Percentiles rank a stretch among this genome's conserved stretches.
Evolutionary conservation across 2,888 invertebrate genomes (phyloP).

Genomic region (Lacanobia oleracea): DNA sequence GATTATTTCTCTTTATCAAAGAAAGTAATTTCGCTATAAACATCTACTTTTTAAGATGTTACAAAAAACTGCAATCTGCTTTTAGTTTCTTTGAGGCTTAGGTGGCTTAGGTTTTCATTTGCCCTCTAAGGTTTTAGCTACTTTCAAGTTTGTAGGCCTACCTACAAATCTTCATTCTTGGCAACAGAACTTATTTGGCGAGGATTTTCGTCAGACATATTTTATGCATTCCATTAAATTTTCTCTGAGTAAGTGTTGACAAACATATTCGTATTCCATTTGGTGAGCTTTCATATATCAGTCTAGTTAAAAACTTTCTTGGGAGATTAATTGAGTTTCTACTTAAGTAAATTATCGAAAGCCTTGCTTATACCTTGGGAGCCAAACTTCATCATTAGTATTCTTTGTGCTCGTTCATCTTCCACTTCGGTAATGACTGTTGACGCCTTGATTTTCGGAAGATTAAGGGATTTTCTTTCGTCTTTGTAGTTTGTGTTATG

Average conservation of each 20-base stretch:
- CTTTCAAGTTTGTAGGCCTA: conserved; percentile 32
- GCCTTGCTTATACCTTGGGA: conserved; percentile 5
- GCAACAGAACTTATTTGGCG: conserved; percentile 35
- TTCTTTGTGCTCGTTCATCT: conserved; percentile 41
- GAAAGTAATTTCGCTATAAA: neutral
- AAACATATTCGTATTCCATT: conserved; percentile 17
- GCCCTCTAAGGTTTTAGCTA: conserved; percentile 2
- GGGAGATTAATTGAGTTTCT: conserved; percentile 35
- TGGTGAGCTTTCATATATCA: conserved; percentile 5
- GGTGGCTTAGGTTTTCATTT: conserved; percentile 40
- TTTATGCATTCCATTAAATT: conserved; percentile 23
- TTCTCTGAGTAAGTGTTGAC: conserved; percentile 3
- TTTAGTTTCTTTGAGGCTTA: conserved; percentile 30
- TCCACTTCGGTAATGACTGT: conserved; percentile 49
- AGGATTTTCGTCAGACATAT: conserved; percentile 7
- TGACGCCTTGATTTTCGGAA: conserved; percentile 31
- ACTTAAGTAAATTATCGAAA: conserved; percentile 39
- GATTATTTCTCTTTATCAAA: neutral
- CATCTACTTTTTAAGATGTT: conserved; percentile 1
- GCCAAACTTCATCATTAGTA: conserved; percentile 49
- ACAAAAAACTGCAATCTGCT: conserved; percentile 29
- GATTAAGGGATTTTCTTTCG: conserved; percentile 54
- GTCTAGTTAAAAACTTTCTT: conserved; percentile 31
- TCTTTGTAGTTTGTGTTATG: conserved; percentile 19
- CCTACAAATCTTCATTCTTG: conserved; percentile 35